Percentiles rank a stretch among this genome's conserved stretches.
These are phyloP conservation scores for Drosophila quinaria DNA, from an alignment of 2,888 invertebrate species.

Conservation along the genomic window DNA sequence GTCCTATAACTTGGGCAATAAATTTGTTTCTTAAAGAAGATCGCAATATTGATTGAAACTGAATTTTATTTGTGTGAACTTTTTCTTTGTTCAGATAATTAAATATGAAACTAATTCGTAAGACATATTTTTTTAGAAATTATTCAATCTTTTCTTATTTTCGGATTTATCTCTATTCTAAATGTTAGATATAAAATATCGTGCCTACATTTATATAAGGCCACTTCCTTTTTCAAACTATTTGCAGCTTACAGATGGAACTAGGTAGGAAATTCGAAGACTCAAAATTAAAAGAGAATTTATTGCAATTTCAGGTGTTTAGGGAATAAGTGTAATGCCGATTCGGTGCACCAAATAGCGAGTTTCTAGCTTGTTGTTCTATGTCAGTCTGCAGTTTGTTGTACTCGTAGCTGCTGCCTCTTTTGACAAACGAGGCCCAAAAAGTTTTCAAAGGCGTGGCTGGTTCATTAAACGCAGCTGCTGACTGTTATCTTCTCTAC, in stretches of 20 bases:
- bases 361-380: conserved; percentile 19
- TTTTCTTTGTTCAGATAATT: background rate
- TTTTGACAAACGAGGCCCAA: conserved; percentile 64
- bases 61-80: background rate
- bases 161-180: background rate
- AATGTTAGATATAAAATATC: background rate
- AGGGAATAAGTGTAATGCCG: conserved; percentile 13
- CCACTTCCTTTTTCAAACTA: too few relatives aligned
- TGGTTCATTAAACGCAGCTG: conserved; percentile 81
- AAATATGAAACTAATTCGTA: background rate
- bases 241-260: too few relatives aligned
- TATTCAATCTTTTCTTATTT: background rate
- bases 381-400: conserved; percentile 29
- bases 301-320: background rate
- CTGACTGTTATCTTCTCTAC: conserved; percentile 67
- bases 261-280: background rate
- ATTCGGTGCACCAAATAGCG: conserved; percentile 11
- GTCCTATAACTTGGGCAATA: conserved; percentile 9
- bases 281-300: background rate
- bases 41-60: background rate
- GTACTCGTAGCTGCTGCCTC: conserved; percentile 17
- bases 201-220: too few relatives aligned
- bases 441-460: conserved; percentile 68
- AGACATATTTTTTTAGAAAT: background rate
- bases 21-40: background rate